Conservation (phyloP, 1,140 invertebrate genomes). For the Bombus terrestris region DNA sequence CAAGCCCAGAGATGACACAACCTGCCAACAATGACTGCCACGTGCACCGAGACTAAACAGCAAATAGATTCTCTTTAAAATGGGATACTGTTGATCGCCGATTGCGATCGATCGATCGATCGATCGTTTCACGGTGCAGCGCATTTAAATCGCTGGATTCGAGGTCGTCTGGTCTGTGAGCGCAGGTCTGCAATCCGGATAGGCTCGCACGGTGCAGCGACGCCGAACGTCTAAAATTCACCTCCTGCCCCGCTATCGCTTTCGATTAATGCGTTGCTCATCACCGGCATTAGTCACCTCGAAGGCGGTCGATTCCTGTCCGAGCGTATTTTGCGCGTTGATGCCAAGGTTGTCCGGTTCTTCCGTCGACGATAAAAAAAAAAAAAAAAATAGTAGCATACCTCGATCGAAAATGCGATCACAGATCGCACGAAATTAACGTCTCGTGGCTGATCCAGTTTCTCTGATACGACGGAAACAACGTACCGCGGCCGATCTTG, state of each 20-base stretch:
- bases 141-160: conserved; percentile 13
- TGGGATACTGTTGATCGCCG: conserved; percentile 10
- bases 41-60: conserved; percentile 26
- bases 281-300: neutral
- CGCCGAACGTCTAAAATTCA: conserved; percentile 4
- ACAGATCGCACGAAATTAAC: conserved; percentile 24
- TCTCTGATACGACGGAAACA: neutral
- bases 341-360: conserved; percentile 34
- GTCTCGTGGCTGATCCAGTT: conserved; percentile 18
- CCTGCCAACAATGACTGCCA: conserved; percentile 56
- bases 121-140: neutral
- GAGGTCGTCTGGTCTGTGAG: conserved; percentile 31
- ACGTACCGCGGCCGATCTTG: neutral
- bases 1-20: conserved; percentile 70
- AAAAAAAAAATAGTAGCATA: neutral
- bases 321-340: neutral
- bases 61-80: conserved; percentile 13
- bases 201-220: neutral
- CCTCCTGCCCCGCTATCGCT: neutral
- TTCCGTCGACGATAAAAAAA: neutral
- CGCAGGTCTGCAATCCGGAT: neutral
- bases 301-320: conserved; percentile 23
- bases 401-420: neutral
- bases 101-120: conserved; percentile 12
- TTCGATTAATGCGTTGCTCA: neutral